Evolutionary conservation across 1,140 invertebrate genomes (phyloP).

Genomic region (Metaphire vulgaris): DNA sequence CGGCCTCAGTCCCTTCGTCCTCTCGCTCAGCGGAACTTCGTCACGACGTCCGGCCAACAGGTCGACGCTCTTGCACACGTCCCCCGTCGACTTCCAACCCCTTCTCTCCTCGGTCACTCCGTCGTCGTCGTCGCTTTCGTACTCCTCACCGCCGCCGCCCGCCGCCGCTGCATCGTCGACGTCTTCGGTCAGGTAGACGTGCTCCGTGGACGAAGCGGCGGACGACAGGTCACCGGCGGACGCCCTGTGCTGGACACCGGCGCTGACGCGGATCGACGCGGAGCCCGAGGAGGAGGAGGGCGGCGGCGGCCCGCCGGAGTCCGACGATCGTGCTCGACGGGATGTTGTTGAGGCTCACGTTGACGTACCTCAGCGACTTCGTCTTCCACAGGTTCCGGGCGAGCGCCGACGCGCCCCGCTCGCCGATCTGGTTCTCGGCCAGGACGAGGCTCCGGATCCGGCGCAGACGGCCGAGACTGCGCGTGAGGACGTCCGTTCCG

Average conservation of each 20-base stretch:
- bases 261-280: not conserved
- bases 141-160: not conserved
- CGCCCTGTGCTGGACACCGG: not conserved
- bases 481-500: slow-evolving; percentile 16
- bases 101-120: not conserved
- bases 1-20: not conserved
- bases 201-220: not conserved
- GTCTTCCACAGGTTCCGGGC: slow-evolving; percentile 6
- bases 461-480: not conserved
- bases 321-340: slow-evolving; percentile 7
- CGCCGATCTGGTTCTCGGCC: slow-evolving; percentile 24
- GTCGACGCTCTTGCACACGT: not conserved
- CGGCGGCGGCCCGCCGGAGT: slow-evolving; percentile 6
- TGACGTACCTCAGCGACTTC: slow-evolving; percentile 9
- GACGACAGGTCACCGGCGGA: not conserved
- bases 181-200: not conserved
- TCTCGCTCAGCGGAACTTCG: not conserved
- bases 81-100: not conserved
- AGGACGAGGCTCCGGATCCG: slow-evolving; percentile 13
- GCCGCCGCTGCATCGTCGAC: not conserved
- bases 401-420: slow-evolving; percentile 1
- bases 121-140: not conserved
- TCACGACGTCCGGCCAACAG: not conserved
- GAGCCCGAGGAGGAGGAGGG: no score
- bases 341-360: slow-evolving; percentile 28